These are phyloP conservation scores for Spea hammondii DNA, from an alignment of 2,797 vertebrate species.

Conservation along the genomic window DNA sequence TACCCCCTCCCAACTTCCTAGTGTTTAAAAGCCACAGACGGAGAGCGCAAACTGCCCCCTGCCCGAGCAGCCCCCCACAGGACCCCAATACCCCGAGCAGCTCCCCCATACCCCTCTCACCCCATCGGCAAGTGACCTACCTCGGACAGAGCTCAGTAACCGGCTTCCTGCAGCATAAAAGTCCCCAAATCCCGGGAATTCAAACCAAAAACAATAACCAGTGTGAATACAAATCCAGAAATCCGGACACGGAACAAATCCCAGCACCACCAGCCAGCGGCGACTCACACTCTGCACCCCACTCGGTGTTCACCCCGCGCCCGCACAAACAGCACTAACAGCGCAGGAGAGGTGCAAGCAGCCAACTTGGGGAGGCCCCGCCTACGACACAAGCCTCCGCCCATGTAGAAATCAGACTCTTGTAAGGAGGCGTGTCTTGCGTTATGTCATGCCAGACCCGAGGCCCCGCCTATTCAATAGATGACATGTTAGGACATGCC, in stretches of 20 bases:
- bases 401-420: too few relatives aligned
- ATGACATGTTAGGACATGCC: constrained; percentile 43
- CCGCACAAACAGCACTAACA: constrained; percentile 9
- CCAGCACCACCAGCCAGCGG: background rate
- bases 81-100: background rate
- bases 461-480: constrained; percentile 14
- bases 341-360: background rate
- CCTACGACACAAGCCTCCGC: background rate
- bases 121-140: too few relatives aligned
- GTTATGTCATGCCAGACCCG: background rate
- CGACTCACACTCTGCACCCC: background rate
- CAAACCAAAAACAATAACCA: too few relatives aligned
- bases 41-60: too few relatives aligned
- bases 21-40: too few relatives aligned
- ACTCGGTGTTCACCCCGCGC: background rate
- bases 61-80: background rate
- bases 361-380: constrained; percentile 16
- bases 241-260: background rate
- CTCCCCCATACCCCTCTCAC: too few relatives aligned
- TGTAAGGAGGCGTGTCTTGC: background rate
- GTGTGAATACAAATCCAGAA: too few relatives aligned
- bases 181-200: too few relatives aligned
- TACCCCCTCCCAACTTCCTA: too few relatives aligned
- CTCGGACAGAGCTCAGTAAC: too few relatives aligned
- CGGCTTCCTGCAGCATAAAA: too few relatives aligned